Evolutionary conservation across 37 sponge, comb jelly and placozoan genomes (phyloP), one percentile per base, ranked within the genome.

Genomic region (Trichoplax adhaerens): DNA sequence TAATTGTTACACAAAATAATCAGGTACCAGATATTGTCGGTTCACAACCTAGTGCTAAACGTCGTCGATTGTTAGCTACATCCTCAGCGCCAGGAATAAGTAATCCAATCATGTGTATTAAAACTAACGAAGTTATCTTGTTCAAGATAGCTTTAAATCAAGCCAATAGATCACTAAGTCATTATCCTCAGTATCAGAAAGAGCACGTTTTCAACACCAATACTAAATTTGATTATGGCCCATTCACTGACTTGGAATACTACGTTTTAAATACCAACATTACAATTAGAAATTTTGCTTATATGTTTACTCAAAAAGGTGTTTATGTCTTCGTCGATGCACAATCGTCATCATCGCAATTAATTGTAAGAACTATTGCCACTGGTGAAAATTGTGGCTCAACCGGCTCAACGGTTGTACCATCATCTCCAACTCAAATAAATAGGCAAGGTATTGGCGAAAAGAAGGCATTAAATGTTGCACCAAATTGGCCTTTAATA

Each of bases 281-380:
- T 7, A 6, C 10, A 8, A 10, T 67, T 52, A n/a, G 48, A 6
- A 10, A 48, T 48, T 67, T 67, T n/a, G 69, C 48, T 10, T 52
- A 67, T n/a, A 52, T 67, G n/a, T 67, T 67, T 52, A 67, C 12
- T 52, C 8, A 8, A 49, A 48, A 48, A 8, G 69, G 69, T 52
- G 48, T 52, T 48, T 67, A 67, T n/a, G 69, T 67, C 48, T 67
- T 67, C 48, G 47, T 7, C 69, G 69, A 67, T 67, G 48, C 47
- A 48, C 8, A 29, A 48, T 10, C n/a, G n/a, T 49, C 10, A 48
- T 8, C 48, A 7, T 7, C 12, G 48, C 50, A 67, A 10, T 7
- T 67, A 8, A 10, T 67, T 6, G 10, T 67, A 8, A 52, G n/a
- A 10, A 52, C 48, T 52, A 29, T 67, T 48, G 50, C 69, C 0